Evolutionary conservation across 2,888 invertebrate species (phyloP).

Genomic region (Philonicus albiceps): DNA sequence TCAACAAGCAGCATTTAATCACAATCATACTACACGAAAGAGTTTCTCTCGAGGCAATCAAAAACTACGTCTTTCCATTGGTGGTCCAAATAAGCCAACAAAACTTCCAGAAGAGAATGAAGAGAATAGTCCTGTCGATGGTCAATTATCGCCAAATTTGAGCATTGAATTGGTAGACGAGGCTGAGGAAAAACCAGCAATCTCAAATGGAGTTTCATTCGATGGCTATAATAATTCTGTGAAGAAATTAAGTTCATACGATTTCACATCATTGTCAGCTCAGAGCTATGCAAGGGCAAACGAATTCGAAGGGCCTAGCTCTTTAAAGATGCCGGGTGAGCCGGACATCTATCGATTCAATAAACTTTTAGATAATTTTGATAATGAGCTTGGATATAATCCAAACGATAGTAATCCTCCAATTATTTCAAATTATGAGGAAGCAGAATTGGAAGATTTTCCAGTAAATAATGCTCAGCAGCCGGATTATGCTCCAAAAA

Average conservation of each 20-base stretch:
- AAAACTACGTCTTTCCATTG: constrained; percentile 60
- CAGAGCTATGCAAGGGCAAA: constrained; percentile 47
- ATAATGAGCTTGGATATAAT: constrained; percentile 47
- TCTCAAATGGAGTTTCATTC: constrained; percentile 40
- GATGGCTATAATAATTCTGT: constrained; percentile 41
- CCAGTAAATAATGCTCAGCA: constrained; percentile 58
- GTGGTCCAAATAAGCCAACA: constrained; percentile 50
- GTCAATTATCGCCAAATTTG: constrained; percentile 59
- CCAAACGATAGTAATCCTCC: constrained; percentile 59
- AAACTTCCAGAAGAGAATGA: constrained; percentile 56
- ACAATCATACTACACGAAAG: constrained; percentile 73
- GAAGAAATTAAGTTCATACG: constrained; percentile 49
- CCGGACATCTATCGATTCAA: constrained; percentile 54
- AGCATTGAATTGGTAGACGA: constrained; percentile 63
- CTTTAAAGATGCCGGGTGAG: constrained; percentile 58
- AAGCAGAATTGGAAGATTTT: constrained; percentile 62
- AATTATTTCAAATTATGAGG: constrained; percentile 60
- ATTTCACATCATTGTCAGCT: constrained; percentile 51
- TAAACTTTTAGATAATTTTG: constrained; percentile 24
- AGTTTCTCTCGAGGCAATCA: constrained; percentile 70
- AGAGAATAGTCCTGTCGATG: constrained; percentile 52
- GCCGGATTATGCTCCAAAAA: constrained; percentile 56
- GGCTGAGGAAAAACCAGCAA: constrained; percentile 50
- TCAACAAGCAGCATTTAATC: constrained; percentile 66
- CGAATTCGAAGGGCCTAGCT: constrained; percentile 54